These are phyloP conservation scores for Bombus ignitus DNA, from an alignment of 1,140 invertebrate genomes.

Conservation along the genomic window DNA sequence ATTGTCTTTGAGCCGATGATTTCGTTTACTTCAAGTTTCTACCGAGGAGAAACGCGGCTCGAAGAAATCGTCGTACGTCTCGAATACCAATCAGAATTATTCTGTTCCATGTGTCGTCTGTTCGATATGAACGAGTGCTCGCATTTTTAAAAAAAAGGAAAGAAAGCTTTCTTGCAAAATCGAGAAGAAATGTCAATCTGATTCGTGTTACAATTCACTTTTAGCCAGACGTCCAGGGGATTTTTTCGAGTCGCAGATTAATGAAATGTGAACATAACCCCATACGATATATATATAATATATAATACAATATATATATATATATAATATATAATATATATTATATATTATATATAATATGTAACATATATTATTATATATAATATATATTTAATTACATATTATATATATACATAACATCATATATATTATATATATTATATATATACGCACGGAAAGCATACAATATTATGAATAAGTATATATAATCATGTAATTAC, in stretches of 20 bases:
- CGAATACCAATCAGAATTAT: not conserved
- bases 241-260: slow-evolving; percentile 40
- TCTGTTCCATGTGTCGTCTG: not conserved
- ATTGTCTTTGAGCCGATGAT: slow-evolving; percentile 20
- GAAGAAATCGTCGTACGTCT: slow-evolving; percentile 1
- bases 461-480: slow-evolving; percentile 69
- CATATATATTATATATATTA: slow-evolving; percentile 57
- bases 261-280: slow-evolving; percentile 57
- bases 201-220: not conserved
- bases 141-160: not conserved
- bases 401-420: slow-evolving; percentile 16
- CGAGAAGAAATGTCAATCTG: not conserved
- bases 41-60: not conserved
- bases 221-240: not conserved
- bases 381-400: slow-evolving; percentile 54
- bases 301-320: slow-evolving; percentile 34
- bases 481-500: slow-evolving; percentile 73
- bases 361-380: too few relatives aligned
- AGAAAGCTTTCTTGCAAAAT: not conserved
- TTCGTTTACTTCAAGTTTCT: slow-evolving; percentile 38
- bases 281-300: slow-evolving; percentile 68
- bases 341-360: slow-evolving; percentile 29
- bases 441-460: slow-evolving; percentile 51
- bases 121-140: not conserved
- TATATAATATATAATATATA: slow-evolving; percentile 11